These are phyloP conservation scores for Mormyrus iriodes DNA, from an alignment of 2,113 vertebrate species.

Conservation along the genomic window DNA sequence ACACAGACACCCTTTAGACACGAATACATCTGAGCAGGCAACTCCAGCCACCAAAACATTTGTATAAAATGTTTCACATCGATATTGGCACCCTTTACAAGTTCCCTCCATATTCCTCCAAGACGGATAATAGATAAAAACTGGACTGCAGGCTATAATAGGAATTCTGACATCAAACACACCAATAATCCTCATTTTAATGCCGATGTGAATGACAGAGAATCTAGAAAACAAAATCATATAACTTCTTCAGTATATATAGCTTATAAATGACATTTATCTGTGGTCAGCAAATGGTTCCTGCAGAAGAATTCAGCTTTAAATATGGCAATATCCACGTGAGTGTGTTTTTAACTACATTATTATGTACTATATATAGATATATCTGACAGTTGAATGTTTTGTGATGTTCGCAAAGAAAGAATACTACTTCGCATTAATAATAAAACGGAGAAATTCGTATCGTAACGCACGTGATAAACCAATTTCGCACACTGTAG, in stretches of 20 bases:
- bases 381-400: neutral
- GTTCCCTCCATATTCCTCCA: neutral
- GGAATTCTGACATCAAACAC: neutral
- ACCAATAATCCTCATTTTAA: neutral
- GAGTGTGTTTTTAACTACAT: neutral
- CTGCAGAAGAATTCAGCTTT: neutral
- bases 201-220: neutral
- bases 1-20: conserved; percentile 35
- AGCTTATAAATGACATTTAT: neutral
- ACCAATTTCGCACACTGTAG: neutral
- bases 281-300: neutral
- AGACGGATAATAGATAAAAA: neutral
- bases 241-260: neutral
- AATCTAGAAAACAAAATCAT: neutral
- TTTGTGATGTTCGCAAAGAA: neutral
- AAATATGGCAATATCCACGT: neutral
- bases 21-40: conserved; percentile 15
- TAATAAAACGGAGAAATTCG: neutral
- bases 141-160: neutral
- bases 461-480: neutral
- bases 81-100: neutral
- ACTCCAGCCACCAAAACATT: conserved; percentile 36
- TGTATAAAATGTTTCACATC: conserved; percentile 28
- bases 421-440: neutral
- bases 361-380: neutral